phyloP scores from a whole-genome alignment of 2,797 vertebrate genomes.

The Otus scops region DNA sequence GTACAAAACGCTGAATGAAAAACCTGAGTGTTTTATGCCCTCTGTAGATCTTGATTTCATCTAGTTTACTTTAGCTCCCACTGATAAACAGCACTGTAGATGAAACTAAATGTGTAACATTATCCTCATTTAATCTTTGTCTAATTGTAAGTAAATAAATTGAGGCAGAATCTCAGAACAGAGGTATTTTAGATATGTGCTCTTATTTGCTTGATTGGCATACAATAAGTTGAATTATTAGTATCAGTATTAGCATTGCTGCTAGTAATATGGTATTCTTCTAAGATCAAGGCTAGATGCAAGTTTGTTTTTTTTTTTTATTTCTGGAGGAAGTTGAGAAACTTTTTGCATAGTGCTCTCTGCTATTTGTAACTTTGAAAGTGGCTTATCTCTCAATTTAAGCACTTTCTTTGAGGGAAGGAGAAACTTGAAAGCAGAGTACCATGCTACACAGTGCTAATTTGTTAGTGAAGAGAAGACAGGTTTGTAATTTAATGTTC shows the following conservation, averaged over 20 bases:
- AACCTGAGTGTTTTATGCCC: neutral
- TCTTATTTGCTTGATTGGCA: neutral
- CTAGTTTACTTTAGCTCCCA: neutral
- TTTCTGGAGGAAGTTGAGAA: neutral
- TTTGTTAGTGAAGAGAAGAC: neutral
- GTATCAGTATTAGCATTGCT: neutral
- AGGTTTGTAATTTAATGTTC: neutral
- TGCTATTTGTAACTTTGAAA: neutral
- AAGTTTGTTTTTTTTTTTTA: neutral
- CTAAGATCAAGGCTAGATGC: neutral
- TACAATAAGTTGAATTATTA: neutral
- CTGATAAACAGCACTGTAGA: neutral
- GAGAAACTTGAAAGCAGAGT: neutral
- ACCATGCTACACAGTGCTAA: neutral
- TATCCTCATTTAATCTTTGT: neutral
- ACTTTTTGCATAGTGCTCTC: neutral
- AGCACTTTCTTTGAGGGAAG: neutral
- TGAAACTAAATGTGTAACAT: neutral
- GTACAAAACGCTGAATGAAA: neutral
- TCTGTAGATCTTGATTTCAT: neutral
- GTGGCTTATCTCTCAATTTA: neutral
- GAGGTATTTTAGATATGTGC: neutral
- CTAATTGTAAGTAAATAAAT: neutral
- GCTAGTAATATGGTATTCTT: neutral
- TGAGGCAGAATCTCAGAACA: neutral